Evolutionary conservation across 1,140 invertebrate genomes (phyloP).

Genomic region (Monomorium pharaonis): DNA sequence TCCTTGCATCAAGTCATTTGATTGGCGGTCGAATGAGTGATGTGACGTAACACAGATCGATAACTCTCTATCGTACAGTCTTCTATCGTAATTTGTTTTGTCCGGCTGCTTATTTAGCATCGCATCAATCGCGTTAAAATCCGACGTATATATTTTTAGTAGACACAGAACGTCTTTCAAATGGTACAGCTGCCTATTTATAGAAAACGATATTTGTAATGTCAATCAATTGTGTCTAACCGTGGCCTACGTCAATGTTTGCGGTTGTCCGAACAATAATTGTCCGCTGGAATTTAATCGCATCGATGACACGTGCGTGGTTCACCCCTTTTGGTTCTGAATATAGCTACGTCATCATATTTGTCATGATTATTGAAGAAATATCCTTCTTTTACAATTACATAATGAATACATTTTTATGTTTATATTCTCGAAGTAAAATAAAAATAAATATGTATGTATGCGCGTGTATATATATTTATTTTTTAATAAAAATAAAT

Average conservation of each 20-base stretch:
- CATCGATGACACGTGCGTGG: background rate
- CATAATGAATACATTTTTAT: background rate
- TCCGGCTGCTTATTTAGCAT: background rate
- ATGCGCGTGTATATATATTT: background rate
- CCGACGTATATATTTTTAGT: background rate
- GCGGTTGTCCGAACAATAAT: slow-evolving; percentile 14
- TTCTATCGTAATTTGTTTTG: background rate
- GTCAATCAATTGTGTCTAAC: slow-evolving; percentile 8
- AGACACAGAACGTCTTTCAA: background rate
- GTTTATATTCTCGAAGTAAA: background rate
- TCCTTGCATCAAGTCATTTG: background rate
- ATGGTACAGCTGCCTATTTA: background rate
- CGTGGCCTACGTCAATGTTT: background rate
- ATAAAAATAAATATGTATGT: background rate
- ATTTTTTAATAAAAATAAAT: background rate
- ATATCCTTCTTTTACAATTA: background rate
- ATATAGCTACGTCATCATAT: background rate
- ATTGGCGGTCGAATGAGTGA: slow-evolving; percentile 12
- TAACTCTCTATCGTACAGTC: background rate
- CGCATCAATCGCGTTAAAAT: background rate
- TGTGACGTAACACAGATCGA: slow-evolving; percentile 31
- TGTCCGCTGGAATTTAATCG: slow-evolving; percentile 3
- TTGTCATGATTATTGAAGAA: background rate
- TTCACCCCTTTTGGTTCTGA: background rate
- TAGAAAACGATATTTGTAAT: background rate